These are phyloP conservation scores for Ectropis grisescens DNA, from an alignment of 1,140 invertebrate species.

Conservation along the genomic window DNA sequence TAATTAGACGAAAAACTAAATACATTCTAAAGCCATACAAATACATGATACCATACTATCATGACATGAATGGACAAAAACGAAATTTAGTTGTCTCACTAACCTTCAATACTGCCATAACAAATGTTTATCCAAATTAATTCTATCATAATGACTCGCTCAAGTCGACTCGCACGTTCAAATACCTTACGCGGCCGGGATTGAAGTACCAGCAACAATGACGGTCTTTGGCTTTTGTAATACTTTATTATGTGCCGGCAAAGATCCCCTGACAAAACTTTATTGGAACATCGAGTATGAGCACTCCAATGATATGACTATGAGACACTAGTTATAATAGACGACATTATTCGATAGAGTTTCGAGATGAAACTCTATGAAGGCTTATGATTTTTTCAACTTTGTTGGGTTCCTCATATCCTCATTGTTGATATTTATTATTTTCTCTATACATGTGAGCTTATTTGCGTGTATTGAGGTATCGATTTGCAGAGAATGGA, in stretches of 20 bases:
- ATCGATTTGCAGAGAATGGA: too few species aligned
- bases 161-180: slow-evolving; percentile 24
- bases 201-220: slow-evolving; percentile 67
- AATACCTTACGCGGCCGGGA: slow-evolving; percentile 44
- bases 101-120: too few species aligned
- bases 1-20: too few species aligned
- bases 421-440: slow-evolving; percentile 1
- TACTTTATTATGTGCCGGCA: slow-evolving; percentile 67
- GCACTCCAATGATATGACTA: slow-evolving; percentile 54
- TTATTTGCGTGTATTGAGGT: too few species aligned
- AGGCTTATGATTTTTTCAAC: slow-evolving; percentile 17
- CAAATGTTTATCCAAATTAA: too few species aligned
- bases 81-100: too few species aligned
- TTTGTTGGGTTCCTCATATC: slow-evolving; percentile 1
- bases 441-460: slow-evolving; percentile 1
- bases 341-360: slow-evolving; percentile 37
- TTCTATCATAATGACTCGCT: too few species aligned
- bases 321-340: slow-evolving; percentile 56
- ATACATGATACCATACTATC: too few species aligned
- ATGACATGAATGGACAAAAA: too few species aligned
- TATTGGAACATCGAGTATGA: slow-evolving; percentile 66
- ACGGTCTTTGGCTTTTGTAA: slow-evolving; percentile 69
- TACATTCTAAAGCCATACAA: too few species aligned
- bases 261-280: slow-evolving; percentile 68
- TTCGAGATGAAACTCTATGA: slow-evolving; percentile 23